Conservation (phyloP, 2,888 invertebrate genomes). For the Frankliniella fusca region DNA sequence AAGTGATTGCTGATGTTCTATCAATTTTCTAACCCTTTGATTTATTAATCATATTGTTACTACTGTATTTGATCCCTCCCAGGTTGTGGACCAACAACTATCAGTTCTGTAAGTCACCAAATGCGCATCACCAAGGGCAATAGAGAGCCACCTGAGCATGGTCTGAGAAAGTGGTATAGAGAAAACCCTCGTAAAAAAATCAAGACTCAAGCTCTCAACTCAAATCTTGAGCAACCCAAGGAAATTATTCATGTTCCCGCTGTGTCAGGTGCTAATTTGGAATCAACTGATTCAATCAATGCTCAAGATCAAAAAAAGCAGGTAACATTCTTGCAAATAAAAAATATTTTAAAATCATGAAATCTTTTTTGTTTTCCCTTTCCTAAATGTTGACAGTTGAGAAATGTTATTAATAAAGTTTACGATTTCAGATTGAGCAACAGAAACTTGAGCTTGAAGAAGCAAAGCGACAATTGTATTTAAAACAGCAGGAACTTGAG, state of each 20-base stretch:
- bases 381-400: too few species aligned
- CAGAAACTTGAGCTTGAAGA: background rate
- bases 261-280: too few species aligned
- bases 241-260: too few species aligned
- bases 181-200: constrained; percentile 24
- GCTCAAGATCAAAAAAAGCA: too few species aligned
- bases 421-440: background rate
- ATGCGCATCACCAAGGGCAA: constrained; percentile 35
- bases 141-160: constrained; percentile 37
- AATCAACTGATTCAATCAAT: too few species aligned
- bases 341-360: too few species aligned
- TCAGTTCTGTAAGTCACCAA: constrained; percentile 36
- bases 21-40: background rate
- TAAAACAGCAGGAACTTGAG: background rate
- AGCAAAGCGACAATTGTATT: constrained; percentile 5
- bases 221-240: background rate
- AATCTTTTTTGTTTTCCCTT: too few species aligned
- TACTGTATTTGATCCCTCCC: background rate
- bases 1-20: background rate
- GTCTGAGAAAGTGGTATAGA: constrained; percentile 36
- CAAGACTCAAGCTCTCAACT: background rate
- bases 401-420: background rate
- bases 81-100: constrained; percentile 37
- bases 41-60: background rate
- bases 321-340: too few species aligned